Percentiles rank a stretch among this genome's conserved stretches.
Evolutionary conservation across 1,140 invertebrate genomes (phyloP).

Genomic region (Temnothorax nylanderi): DNA sequence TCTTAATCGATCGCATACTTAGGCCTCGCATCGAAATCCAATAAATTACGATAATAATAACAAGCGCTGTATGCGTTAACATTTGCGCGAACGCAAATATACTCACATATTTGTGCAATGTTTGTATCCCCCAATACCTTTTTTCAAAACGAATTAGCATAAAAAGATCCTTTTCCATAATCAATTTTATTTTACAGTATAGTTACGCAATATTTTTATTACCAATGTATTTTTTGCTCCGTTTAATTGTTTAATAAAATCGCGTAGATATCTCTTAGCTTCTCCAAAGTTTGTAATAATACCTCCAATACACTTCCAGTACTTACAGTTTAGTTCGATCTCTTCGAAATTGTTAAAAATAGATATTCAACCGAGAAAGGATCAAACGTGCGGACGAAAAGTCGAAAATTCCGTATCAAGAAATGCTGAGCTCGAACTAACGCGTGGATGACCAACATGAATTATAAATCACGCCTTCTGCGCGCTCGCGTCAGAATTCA

Average conservation of each 20-base stretch:
- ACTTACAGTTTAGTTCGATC: not conserved
- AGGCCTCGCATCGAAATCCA: not conserved
- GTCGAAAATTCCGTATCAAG: not conserved
- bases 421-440: not conserved
- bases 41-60: constrained; percentile 45
- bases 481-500: not conserved
- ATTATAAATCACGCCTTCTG: constrained; percentile 14
- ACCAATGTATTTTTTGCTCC: not conserved
- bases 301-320: not conserved
- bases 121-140: not conserved
- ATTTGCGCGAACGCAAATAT: not conserved
- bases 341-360: not conserved
- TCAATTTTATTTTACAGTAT: not conserved
- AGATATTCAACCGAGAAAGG: not conserved
- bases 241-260: not conserved
- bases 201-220: not conserved
- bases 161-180: not conserved
- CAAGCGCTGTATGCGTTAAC: not conserved
- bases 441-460: not conserved
- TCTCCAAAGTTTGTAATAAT: not conserved
- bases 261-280: not conserved
- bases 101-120: too few species aligned
- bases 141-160: not conserved
- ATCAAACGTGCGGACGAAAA: not conserved
- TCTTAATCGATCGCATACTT: constrained; percentile 26